A percentile compares a stretch with the other conserved stretches of the same genome.
These are phyloP conservation scores for Halyomorpha halys DNA, from an alignment of 1,140 invertebrate species.

Conservation along the genomic window DNA sequence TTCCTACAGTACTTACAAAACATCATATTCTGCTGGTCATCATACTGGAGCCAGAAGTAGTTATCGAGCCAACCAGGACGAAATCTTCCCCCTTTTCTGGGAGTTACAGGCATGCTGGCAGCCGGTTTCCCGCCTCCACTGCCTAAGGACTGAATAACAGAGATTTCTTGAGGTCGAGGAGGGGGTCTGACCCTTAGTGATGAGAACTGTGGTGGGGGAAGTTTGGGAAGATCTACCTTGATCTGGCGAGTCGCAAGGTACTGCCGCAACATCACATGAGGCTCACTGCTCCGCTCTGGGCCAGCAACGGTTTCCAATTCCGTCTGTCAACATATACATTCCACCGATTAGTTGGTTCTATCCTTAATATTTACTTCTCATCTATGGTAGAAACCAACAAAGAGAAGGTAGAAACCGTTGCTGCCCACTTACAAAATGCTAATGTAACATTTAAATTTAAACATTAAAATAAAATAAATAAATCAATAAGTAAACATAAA, in stretches of 20 bases:
- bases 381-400: slow-evolving; percentile 9
- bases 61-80: slow-evolving; percentile 50
- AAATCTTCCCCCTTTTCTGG: slow-evolving; percentile 50
- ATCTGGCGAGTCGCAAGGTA: slow-evolving; percentile 24
- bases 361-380: slow-evolving; percentile 31
- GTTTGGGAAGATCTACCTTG: slow-evolving; percentile 32
- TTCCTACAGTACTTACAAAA: slow-evolving; percentile 60
- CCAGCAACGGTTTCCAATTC: slow-evolving; percentile 26
- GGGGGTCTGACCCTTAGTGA: slow-evolving; percentile 26
- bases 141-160: slow-evolving; percentile 40
- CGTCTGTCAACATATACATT: slow-evolving; percentile 48
- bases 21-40: slow-evolving; percentile 54
- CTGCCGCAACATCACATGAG: slow-evolving; percentile 25
- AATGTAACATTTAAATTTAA: background rate
- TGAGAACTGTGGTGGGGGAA: slow-evolving; percentile 25
- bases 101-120: slow-evolving; percentile 23
- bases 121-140: background rate
- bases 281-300: slow-evolving; percentile 15
- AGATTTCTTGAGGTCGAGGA: slow-evolving; percentile 36
- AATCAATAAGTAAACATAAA: slow-evolving; percentile 1
- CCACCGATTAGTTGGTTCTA: slow-evolving; percentile 34
- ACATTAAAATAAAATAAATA: background rate
- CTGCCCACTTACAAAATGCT: slow-evolving; percentile 21
- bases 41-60: slow-evolving; percentile 58
- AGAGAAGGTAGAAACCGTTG: slow-evolving; percentile 31